These are phyloP conservation scores for Plagiodera versicolora DNA, from an alignment of 2,888 invertebrate species.

Conservation along the genomic window DNA sequence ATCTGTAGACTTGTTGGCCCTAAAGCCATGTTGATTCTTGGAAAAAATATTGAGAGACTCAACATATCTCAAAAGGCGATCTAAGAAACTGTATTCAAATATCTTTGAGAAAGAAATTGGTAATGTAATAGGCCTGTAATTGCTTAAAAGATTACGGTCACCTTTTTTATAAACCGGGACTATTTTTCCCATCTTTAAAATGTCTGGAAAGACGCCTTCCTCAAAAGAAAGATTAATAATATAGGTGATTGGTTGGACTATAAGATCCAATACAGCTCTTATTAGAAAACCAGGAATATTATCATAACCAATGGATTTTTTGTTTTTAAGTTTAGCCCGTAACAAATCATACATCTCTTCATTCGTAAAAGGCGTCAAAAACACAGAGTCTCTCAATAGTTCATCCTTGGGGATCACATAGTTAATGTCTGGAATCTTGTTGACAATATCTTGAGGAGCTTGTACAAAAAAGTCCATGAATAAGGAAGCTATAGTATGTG, in stretches of 20 bases:
- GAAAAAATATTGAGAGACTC: not conserved
- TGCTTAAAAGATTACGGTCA: slow-evolving; percentile 6
- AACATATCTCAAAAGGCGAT: not conserved
- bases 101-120: not conserved
- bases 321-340: not conserved
- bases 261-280: not conserved
- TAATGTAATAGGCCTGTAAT: not conserved
- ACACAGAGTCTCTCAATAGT: slow-evolving; percentile 2
- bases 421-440: not conserved
- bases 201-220: not conserved
- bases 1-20: too few species aligned
- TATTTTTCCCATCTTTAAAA: not conserved
- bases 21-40: not conserved
- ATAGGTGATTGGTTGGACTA: too few species aligned
- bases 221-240: not conserved
- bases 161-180: not conserved
- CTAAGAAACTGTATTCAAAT: too few species aligned
- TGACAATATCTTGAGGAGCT: not conserved
- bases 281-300: not conserved
- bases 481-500: not conserved
- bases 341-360: not conserved
- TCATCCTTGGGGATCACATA: not conserved
- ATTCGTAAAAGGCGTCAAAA: slow-evolving; percentile 1
- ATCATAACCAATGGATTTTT: not conserved
- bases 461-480: not conserved